These are phyloP conservation scores for Heliornis fulica DNA, from an alignment of 2,113 vertebrate genomes.

Conservation along the genomic window DNA sequence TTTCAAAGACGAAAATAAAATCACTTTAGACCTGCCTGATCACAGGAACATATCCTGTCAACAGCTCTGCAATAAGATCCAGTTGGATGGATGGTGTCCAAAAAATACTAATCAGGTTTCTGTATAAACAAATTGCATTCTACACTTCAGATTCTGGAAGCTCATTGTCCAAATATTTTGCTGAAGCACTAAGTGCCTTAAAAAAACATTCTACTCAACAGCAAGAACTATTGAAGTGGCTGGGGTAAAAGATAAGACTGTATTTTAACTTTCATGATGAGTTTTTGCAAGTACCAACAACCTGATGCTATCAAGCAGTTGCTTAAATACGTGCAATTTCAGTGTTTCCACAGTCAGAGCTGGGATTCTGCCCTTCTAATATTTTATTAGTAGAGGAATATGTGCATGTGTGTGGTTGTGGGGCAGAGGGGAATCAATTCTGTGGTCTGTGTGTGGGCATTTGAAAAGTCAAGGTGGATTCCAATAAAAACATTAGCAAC, in stretches of 20 bases:
- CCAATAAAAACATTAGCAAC: neutral
- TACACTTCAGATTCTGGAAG: constrained; percentile 10
- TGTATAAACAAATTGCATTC: constrained; percentile 32
- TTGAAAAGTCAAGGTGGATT: neutral
- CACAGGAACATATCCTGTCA: constrained; percentile 41
- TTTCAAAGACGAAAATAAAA: neutral
- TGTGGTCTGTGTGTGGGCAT: neutral
- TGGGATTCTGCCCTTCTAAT: neutral
- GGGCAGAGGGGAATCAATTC: neutral
- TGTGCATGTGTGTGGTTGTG: neutral
- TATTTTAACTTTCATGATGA: neutral
- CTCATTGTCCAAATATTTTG: constrained; percentile 28
- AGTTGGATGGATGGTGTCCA: neutral
- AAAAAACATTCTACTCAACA: neutral
- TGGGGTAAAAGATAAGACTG: neutral
- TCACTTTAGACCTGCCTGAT: neutral
- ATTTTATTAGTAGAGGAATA: neutral
- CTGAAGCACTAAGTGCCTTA: neutral
- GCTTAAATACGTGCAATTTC: neutral
- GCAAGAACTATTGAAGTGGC: neutral
- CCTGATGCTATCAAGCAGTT: constrained; percentile 22
- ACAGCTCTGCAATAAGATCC: neutral
- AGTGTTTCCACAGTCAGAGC: neutral
- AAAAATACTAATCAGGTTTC: constrained; percentile 57
- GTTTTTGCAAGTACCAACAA: neutral